phyloP scores from a whole-genome alignment of 2,113 vertebrate species.

The Malurus elegans region DNA sequence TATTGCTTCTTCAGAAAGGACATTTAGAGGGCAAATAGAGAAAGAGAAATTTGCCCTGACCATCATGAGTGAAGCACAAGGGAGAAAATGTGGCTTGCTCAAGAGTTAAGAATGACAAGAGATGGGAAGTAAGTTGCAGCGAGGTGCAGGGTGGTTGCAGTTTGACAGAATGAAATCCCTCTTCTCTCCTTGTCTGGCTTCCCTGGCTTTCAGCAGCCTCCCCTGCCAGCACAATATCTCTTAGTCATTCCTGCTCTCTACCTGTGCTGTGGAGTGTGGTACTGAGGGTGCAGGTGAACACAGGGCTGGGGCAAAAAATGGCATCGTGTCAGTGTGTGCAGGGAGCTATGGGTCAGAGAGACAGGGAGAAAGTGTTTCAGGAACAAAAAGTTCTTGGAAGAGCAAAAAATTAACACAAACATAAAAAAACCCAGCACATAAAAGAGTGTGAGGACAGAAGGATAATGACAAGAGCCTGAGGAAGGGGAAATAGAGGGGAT shows the following conservation, averaged over 20 bases:
- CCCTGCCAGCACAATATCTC: background rate
- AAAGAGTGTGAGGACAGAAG: background rate
- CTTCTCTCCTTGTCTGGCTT: background rate
- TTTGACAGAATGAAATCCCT: background rate
- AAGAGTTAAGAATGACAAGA: background rate
- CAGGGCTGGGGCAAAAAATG: background rate
- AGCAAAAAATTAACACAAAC: background rate
- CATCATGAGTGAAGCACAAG: background rate
- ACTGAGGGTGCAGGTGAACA: accelerated
- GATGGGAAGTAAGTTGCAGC: background rate
- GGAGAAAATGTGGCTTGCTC: background rate
- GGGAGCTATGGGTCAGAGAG: background rate
- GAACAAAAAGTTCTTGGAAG: background rate
- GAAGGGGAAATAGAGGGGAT: background rate
- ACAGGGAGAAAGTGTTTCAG: background rate
- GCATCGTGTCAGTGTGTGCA: background rate
- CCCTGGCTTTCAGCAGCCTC: background rate
- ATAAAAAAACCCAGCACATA: background rate
- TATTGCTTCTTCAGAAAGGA: background rate
- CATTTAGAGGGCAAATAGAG: background rate
- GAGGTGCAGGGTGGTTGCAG: background rate
- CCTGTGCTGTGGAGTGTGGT: background rate
- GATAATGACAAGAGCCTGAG: background rate
- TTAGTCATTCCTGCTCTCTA: background rate
- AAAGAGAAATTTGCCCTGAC: background rate